Conservation (phyloP, 1,140 invertebrate species). For the Nasonia giraulti region DNA sequence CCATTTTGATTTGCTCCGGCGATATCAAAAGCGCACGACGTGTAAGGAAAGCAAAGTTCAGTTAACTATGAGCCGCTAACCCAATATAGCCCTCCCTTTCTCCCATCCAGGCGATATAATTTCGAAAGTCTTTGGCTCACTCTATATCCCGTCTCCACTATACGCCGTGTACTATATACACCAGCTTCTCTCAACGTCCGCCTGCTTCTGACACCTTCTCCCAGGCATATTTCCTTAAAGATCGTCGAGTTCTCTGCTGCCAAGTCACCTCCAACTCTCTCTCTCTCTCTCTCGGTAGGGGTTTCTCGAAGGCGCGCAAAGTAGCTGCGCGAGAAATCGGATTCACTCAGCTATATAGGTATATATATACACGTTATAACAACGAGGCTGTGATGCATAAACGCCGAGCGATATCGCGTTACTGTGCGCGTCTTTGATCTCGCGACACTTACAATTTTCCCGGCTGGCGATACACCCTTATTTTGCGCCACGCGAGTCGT, state of each 20-base stretch:
- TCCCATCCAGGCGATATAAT: constrained; percentile 3
- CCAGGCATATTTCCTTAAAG: constrained; percentile 59
- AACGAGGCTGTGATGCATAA: constrained; percentile 15
- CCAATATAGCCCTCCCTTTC: neutral
- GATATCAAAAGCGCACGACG: neutral
- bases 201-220: constrained; percentile 60
- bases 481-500: constrained; percentile 72
- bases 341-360: neutral
- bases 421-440: constrained; percentile 72
- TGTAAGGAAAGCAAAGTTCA: neutral
- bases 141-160: neutral
- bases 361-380: neutral
- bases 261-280: no score
- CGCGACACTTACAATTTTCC: constrained; percentile 75
- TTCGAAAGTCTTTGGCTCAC: constrained; percentile 7
- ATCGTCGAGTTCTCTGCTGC: neutral
- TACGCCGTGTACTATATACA: constrained; percentile 13
- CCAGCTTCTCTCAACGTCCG: constrained; percentile 24
- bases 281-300: constrained; percentile 50
- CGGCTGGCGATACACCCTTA: constrained; percentile 74
- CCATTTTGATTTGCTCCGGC: neutral
- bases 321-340: constrained; percentile 48
- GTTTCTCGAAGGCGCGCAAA: constrained; percentile 47
- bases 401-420: constrained; percentile 72
- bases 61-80: constrained; percentile 7